These are phyloP conservation scores for Uropetala carovei DNA, from an alignment of 2,888 invertebrate genomes.

Conservation along the genomic window DNA sequence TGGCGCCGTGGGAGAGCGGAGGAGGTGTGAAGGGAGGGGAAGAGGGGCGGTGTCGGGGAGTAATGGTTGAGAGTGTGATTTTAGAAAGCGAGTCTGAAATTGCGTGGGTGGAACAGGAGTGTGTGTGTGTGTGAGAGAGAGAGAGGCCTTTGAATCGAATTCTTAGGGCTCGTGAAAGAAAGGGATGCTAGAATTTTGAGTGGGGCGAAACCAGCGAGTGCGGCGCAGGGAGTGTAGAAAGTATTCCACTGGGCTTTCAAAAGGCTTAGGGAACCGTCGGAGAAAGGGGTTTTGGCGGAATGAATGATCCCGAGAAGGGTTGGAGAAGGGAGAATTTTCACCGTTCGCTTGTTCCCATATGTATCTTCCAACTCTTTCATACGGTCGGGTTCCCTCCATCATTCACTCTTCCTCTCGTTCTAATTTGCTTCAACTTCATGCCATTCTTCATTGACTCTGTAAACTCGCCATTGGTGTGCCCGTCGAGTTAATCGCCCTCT, in stretches of 20 bases:
- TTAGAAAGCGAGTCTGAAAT: neutral
- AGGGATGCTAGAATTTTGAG: neutral
- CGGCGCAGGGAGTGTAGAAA: neutral
- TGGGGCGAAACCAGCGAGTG: neutral
- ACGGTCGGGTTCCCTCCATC: too few relatives aligned
- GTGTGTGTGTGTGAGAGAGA: neutral
- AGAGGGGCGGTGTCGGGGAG: neutral
- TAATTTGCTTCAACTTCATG: neutral
- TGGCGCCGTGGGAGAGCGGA: neutral
- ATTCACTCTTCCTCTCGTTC: neutral
- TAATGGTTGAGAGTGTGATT: neutral
- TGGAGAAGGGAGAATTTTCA: neutral
- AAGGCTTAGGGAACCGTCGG: neutral
- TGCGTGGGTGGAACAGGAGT: neutral
- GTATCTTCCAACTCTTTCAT: constrained; percentile 2
- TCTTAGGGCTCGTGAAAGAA: neutral
- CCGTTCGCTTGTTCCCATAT: neutral
- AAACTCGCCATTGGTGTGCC: neutral
- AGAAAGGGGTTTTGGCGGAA: constrained; percentile 1
- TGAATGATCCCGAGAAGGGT: neutral
- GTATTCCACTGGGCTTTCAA: neutral
- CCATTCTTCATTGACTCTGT: neutral
- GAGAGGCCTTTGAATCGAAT: neutral
- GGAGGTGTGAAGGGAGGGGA: neutral
- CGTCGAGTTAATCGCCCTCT: neutral